Evolutionary conservation across 2,888 invertebrate genomes (phyloP).

Genomic region (Callyntrura sp.): DNA sequence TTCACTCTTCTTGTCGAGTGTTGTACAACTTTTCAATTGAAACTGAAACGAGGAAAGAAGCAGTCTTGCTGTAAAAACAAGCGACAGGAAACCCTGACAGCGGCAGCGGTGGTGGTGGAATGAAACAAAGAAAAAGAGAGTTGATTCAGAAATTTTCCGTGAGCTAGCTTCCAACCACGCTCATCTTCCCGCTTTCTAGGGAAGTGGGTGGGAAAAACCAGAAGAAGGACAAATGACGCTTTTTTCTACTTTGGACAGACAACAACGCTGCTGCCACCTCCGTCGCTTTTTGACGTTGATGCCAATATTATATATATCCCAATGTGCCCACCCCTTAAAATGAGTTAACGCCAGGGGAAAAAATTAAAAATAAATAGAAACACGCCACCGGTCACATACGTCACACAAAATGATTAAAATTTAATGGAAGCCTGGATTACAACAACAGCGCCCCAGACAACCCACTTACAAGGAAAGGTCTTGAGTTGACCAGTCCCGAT

Average conservation of each 20-base stretch:
- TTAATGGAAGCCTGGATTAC: too few relatives aligned
- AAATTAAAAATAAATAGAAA: constrained; percentile 4
- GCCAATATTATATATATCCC: too few relatives aligned
- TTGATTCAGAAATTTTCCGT: constrained; percentile 1
- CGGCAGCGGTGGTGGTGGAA: neutral
- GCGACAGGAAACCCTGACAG: neutral
- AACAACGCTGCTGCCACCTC: neutral
- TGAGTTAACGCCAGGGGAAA: neutral
- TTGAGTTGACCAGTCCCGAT: too few relatives aligned
- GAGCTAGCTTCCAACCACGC: neutral
- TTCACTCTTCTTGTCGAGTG: neutral
- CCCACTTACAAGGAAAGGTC: too few relatives aligned
- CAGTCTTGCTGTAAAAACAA: neutral
- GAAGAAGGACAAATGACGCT: constrained; percentile 9
- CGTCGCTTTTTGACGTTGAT: neutral
- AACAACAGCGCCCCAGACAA: too few relatives aligned
- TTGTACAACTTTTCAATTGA: constrained; percentile 33
- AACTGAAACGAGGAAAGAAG: neutral
- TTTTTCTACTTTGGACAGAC: neutral
- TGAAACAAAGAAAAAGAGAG: too few relatives aligned
- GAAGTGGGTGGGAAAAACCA: constrained; percentile 21
- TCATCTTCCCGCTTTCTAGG: too few relatives aligned
- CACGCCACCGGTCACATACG: too few relatives aligned
- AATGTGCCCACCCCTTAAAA: neutral
- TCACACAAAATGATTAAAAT: too few relatives aligned